Percentiles rank a stretch among this genome's conserved stretches.
Conservation (phyloP, 2,888 invertebrate genomes). For the Myathropa florea region DNA sequence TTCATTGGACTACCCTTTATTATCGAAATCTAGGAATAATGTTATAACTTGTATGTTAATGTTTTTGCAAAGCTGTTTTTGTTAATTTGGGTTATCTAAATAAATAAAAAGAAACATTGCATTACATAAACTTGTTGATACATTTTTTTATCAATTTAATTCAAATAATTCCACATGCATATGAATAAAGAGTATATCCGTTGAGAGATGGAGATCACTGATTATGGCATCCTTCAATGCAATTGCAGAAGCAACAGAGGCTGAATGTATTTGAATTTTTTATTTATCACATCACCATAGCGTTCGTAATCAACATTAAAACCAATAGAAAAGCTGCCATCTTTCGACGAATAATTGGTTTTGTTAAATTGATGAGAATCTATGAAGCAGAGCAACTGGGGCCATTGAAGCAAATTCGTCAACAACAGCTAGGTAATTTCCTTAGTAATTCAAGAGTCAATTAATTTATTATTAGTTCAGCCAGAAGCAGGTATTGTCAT, state of each 20-base stretch:
- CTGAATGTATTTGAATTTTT: neutral
- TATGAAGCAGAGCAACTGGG: neutral
- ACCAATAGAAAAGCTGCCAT: neutral
- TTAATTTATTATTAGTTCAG: conserved; percentile 34
- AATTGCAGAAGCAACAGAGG: neutral
- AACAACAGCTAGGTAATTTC: conserved; percentile 16
- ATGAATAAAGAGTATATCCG: too few species aligned
- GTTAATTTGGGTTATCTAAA: too few species aligned
- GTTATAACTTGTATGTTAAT: too few species aligned
- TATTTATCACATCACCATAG: neutral
- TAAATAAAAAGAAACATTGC: too few species aligned
- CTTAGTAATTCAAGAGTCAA: conserved; percentile 31
- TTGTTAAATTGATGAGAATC: neutral
- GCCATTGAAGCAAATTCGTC: neutral
- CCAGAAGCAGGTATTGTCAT: conserved; percentile 10
- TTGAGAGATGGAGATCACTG: too few species aligned
- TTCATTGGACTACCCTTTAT: too few species aligned
- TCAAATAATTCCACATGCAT: too few species aligned
- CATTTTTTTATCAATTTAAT: too few species aligned
- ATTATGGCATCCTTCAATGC: neutral
- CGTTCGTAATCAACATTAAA: neutral
- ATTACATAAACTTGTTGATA: too few species aligned
- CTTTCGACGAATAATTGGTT: neutral
- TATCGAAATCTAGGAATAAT: too few species aligned
- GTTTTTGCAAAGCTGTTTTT: too few species aligned